phyloP scores from a whole-genome alignment of 2,797 vertebrate genomes.

The Tapirus indicus region DNA sequence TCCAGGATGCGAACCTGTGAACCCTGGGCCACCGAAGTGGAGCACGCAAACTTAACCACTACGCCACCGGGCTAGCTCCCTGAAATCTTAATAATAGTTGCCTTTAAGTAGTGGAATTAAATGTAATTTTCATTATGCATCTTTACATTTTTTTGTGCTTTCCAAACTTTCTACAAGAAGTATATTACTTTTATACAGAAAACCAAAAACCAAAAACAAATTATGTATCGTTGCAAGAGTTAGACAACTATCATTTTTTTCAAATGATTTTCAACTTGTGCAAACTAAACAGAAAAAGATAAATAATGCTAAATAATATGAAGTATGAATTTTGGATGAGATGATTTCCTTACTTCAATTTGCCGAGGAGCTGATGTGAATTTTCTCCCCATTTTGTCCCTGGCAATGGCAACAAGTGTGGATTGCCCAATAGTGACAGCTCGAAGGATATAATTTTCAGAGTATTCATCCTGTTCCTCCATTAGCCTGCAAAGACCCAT shows the following conservation, averaged over 20 bases:
- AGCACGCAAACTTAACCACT: too few relatives aligned
- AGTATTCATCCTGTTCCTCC: slow-evolving; percentile 82
- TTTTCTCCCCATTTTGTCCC: slow-evolving; percentile 83
- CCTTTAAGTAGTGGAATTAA: background rate
- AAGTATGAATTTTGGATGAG: background rate
- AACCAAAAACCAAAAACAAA: background rate
- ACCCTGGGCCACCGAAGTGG: too few relatives aligned
- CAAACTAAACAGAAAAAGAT: slow-evolving; percentile 43
- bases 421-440: slow-evolving; percentile 85
- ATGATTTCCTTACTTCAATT: slow-evolving; percentile 82
- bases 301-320: background rate
- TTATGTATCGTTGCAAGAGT: background rate
- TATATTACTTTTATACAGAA: background rate
- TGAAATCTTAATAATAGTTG: background rate
- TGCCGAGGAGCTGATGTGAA: slow-evolving; percentile 86
- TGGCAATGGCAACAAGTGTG: slow-evolving; percentile 86
- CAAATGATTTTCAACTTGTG: slow-evolving; percentile 39
- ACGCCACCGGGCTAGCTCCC: too few relatives aligned
- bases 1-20: too few relatives aligned
- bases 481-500: slow-evolving; percentile 78
- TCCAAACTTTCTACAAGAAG: background rate
- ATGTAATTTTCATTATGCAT: background rate
- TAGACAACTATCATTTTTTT: slow-evolving; percentile 1
- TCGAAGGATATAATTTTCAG: slow-evolving; percentile 84
- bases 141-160: slow-evolving; percentile 12